Conservation (phyloP, 2,113 vertebrate genomes). For the Corvus hawaiiensis region DNA sequence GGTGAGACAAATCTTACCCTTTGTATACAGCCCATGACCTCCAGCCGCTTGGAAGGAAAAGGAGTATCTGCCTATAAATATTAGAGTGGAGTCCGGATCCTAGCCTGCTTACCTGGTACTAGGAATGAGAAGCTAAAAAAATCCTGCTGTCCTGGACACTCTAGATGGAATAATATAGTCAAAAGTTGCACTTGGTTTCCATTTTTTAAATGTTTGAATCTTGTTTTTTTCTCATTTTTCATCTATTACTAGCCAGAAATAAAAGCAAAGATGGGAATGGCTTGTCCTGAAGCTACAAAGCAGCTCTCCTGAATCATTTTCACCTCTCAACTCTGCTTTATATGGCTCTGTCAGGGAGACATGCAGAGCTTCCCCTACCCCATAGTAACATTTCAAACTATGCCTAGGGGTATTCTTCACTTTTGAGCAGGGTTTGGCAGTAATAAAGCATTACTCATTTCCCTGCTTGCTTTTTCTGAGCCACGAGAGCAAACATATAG, state of each 20-base stretch:
- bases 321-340: background rate
- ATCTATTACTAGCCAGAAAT: background rate
- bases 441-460: constrained; percentile 63
- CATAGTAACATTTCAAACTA: constrained; percentile 44
- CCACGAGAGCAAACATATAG: constrained; percentile 53
- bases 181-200: background rate
- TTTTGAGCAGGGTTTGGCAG: constrained; percentile 21
- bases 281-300: constrained; percentile 3
- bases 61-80: background rate
- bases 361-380: background rate
- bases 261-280: background rate
- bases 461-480: constrained; percentile 54
- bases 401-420: constrained; percentile 41
- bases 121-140: background rate
- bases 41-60: background rate
- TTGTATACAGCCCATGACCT: background rate
- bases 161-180: background rate
- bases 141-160: background rate
- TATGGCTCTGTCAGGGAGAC: background rate
- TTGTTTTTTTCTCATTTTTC: background rate
- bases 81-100: background rate
- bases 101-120: background rate
- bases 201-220: background rate
- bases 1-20: background rate
- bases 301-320: background rate